phyloP scores from a whole-genome alignment of 2,113 vertebrate species.

The Crotalus viridis region DNA sequence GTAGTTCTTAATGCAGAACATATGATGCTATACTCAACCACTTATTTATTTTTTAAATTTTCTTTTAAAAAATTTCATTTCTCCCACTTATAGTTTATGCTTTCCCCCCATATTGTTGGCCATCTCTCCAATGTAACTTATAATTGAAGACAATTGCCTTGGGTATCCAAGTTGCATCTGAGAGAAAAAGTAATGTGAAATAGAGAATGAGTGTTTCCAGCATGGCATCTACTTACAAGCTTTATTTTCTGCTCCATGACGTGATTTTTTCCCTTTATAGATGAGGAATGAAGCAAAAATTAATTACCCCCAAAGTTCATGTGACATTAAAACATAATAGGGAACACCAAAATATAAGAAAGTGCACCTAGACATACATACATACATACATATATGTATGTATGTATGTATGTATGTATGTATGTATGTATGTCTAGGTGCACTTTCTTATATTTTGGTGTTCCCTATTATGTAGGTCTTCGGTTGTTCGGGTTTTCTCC shows the following conservation, averaged over 20 bases:
- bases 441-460: no score
- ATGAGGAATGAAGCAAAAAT: background rate
- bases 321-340: background rate
- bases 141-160: constrained; percentile 67
- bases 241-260: constrained; percentile 27
- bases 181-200: constrained; percentile 51
- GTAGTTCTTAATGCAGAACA: background rate
- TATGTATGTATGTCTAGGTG: no score
- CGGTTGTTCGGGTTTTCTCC: no score
- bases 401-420: no score
- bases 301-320: background rate
- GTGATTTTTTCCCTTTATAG: constrained; percentile 27
- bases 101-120: background rate
- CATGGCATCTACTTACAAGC: constrained; percentile 30
- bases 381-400: no score
- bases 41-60: background rate
- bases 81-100: background rate
- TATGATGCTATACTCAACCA: background rate
- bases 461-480: no score
- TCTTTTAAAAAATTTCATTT: background rate
- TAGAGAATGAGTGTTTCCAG: constrained; percentile 30
- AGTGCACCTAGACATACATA: background rate
- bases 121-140: constrained; percentile 42
- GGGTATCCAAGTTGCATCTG: constrained; percentile 43
- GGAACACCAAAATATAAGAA: background rate